Base-by-base conservation (phyloP, 2,888 invertebrate species). In the Orchesellides sinensis region DNA sequence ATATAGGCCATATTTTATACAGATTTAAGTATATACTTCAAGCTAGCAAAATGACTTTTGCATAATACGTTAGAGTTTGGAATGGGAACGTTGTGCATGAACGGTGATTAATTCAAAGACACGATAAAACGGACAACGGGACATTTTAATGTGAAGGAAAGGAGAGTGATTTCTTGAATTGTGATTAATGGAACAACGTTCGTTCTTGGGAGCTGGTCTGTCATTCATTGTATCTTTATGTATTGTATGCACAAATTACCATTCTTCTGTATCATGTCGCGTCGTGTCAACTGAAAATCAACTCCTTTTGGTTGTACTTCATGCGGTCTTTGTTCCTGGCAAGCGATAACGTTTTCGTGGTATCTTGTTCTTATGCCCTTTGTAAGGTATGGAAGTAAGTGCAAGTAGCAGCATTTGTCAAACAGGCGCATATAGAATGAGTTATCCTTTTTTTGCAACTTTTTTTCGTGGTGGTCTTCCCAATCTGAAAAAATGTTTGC, bases 101-200 rank as follows among this genome's bases (percentile, higher is more conserved):
- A 59, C 52, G 45, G 63, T 78, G 68, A 78, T 78, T 78, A 78
- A 59, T 78, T 78, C 69, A 52, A 78, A 78, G 69, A 47, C 69
- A 70, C 69, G 61, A 70, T 63, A n/a, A n/a, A 40, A 40, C 40
- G 40, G 78, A 65, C 29, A 59, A 59, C 59, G 59, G 59, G 59
- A 59, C 59, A 29, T 59, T 10, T 40, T 5, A 40, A 40, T 40
- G 40, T 10, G 40, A 40, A 5, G 21, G 52, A 19, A 52, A 52
- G 21, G 52, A 10, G 21, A 52, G 52, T 21, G 21, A 52, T 52
- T 52, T 52, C 19, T 21, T n/a, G 40, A 40, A 40, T 40, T 40
- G 40, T 5, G 40, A 40, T 40, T 40, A 14, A 40, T 8, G n/a
- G 2, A 40, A 40, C n/a, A n/a, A 40, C 2, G 4, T 40, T 40